phyloP scores from a whole-genome alignment of 1,140 invertebrate species.

The Harlomillsia oculata region DNA sequence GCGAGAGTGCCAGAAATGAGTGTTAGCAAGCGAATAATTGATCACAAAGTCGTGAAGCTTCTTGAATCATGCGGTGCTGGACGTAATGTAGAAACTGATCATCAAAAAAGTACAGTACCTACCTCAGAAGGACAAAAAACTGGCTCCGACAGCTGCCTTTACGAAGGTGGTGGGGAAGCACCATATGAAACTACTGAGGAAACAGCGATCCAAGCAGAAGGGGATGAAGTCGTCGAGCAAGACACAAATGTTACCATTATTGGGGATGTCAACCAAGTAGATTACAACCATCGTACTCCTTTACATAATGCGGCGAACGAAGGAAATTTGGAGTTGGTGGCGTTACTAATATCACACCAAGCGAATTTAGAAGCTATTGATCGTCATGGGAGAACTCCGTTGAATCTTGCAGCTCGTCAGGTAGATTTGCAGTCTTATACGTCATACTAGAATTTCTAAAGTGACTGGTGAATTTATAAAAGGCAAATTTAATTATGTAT shows the following conservation, averaged over 20 bases:
- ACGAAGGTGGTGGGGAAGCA: conserved; percentile 32
- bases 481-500: conserved; percentile 2
- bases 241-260: conserved; percentile 20
- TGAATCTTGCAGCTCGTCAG: conserved; percentile 71
- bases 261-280: conserved; percentile 33
- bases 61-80: conserved; percentile 45
- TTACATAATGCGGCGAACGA: conserved; percentile 66
- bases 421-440: conserved; percentile 6
- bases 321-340: conserved; percentile 55
- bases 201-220: conserved; percentile 33
- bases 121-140: neutral
- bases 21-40: conserved; percentile 16
- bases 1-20: conserved; percentile 15
- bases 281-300: conserved; percentile 56
- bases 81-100: neutral
- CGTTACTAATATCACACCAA: conserved; percentile 51
- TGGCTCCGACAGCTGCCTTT: conserved; percentile 13
- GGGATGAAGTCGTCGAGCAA: conserved; percentile 27
- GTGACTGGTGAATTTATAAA: neutral
- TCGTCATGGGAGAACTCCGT: conserved; percentile 65
- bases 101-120: neutral
- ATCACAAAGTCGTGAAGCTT: conserved; percentile 38
- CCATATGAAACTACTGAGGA: conserved; percentile 32
- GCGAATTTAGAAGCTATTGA: conserved; percentile 55
- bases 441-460: neutral